Conservation (phyloP, 2,888 invertebrate genomes). For the Syrista parreyssii region DNA sequence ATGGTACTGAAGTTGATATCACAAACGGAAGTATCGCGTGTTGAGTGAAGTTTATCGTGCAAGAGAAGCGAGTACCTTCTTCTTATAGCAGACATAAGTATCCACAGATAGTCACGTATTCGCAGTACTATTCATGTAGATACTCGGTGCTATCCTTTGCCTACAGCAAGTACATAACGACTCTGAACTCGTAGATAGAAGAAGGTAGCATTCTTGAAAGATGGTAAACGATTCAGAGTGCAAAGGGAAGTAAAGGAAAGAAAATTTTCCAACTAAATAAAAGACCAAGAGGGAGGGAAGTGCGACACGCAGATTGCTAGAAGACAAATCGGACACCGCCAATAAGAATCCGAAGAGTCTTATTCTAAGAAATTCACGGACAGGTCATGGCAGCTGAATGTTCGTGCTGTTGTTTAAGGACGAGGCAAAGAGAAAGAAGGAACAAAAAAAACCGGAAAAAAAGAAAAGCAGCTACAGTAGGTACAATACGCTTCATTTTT, state of each 20-base stretch:
- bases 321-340: not conserved
- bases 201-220: not conserved
- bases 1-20: not conserved
- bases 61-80: not conserved
- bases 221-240: not conserved
- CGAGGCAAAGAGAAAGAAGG: not conserved
- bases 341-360: not conserved
- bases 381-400: not conserved
- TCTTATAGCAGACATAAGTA: not conserved
- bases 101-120: not conserved
- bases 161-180: not conserved
- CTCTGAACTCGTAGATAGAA: not conserved
- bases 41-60: not conserved
- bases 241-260: not conserved
- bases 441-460: not conserved
- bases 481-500: not conserved
- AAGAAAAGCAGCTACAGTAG: not conserved
- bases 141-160: not conserved
- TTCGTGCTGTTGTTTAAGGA: not conserved
- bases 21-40: not conserved
- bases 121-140: not conserved
- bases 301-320: not conserved
- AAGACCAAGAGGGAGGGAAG: not conserved
- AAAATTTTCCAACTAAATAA: not conserved
- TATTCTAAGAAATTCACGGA: not conserved